Evolutionary conservation across 2,113 vertebrate species (phyloP).

Genomic region (Pao palembangensis): DNA sequence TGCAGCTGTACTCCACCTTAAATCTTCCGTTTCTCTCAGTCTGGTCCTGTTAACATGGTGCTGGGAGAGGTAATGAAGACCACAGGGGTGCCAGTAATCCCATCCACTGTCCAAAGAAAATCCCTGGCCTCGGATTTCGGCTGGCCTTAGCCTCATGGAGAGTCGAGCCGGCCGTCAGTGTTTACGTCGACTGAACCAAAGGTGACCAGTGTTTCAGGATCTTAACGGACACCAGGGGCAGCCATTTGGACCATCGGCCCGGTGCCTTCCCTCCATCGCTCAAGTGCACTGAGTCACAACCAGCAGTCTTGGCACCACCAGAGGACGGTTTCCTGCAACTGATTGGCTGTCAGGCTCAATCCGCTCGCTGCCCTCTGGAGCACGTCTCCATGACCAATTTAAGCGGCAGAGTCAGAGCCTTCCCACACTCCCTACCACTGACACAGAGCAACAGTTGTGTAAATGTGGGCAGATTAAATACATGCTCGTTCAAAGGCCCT

Average conservation of each 20-base stretch:
- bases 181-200: slow-evolving; percentile 37
- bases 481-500: slow-evolving; percentile 50
- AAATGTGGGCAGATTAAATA: slow-evolving; percentile 58
- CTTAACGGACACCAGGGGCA: slow-evolving; percentile 53
- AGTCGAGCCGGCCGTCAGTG: slow-evolving; percentile 16
- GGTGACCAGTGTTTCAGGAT: slow-evolving; percentile 22
- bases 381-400: slow-evolving; percentile 65
- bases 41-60: slow-evolving; percentile 20
- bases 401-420: slow-evolving; percentile 61
- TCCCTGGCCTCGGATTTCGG: slow-evolving; percentile 42
- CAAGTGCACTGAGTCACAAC: slow-evolving; percentile 62
- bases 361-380: slow-evolving; percentile 52
- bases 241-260: slow-evolving; percentile 51
- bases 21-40: not conserved
- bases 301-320: slow-evolving; percentile 45
- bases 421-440: slow-evolving; percentile 64
- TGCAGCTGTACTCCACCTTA: not conserved
- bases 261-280: slow-evolving; percentile 53
- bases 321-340: slow-evolving; percentile 53
- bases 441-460: slow-evolving; percentile 41
- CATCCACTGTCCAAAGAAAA: slow-evolving; percentile 45
- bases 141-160: slow-evolving; percentile 39
- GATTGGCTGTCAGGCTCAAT: slow-evolving; percentile 67
- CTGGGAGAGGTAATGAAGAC: slow-evolving; percentile 58
- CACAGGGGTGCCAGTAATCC: slow-evolving; percentile 56